These are phyloP conservation scores for Calidris pugnax DNA, from an alignment of 2,113 vertebrate genomes.

Conservation along the genomic window DNA sequence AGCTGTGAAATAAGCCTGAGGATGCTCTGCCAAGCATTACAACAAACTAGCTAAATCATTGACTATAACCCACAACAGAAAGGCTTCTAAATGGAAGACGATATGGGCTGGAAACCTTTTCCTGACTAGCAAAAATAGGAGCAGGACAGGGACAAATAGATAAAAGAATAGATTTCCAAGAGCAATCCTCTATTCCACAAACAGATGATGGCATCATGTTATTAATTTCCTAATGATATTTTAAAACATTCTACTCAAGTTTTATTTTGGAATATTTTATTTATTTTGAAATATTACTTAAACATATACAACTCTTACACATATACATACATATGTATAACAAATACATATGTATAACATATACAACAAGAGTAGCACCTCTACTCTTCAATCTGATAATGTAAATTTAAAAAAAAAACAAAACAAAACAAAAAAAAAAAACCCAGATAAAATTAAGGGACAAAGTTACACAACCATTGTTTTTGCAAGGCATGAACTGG, in stretches of 20 bases:
- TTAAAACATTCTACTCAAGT: background rate
- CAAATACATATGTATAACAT: too few species aligned
- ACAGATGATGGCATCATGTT: background rate
- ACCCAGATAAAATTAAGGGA: background rate
- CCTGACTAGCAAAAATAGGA: constrained; percentile 54
- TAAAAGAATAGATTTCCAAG: constrained; percentile 19
- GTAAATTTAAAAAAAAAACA: background rate
- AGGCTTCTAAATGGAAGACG: constrained; percentile 65
- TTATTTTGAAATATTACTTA: background rate
- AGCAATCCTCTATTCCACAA: background rate
- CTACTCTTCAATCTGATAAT: background rate
- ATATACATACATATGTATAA: too few species aligned
- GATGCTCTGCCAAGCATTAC: constrained; percentile 70
- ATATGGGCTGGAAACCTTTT: constrained; percentile 60
- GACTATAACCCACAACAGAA: constrained; percentile 71
- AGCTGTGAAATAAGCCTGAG: constrained; percentile 75
- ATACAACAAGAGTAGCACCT: too few species aligned
- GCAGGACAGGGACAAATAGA: background rate
- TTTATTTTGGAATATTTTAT: constrained; percentile 8
- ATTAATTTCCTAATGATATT: background rate
- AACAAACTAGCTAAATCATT: constrained; percentile 70
- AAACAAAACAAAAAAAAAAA: background rate
- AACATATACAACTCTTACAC: constrained; percentile 17
- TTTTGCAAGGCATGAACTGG: background rate
- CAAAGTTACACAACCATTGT: background rate